Evolutionary conservation across 1,140 invertebrate species (phyloP).

Genomic region (Archivesica marissinica): DNA sequence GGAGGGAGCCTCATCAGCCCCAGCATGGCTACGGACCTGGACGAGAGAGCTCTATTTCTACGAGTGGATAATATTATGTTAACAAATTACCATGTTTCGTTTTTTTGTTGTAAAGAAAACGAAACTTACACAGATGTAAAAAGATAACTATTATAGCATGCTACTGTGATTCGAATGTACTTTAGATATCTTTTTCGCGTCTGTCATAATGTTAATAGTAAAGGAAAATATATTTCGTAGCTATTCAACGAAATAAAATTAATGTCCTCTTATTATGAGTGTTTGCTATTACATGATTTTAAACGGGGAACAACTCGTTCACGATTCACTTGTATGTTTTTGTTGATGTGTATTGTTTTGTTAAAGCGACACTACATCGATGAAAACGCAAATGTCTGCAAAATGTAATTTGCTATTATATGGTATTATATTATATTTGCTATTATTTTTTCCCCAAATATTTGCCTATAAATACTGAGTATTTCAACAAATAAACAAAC

Average conservation of each 20-base stretch:
- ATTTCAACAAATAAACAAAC: not conserved
- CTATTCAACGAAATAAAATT: slow-evolving; percentile 15
- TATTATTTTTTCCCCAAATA: not conserved
- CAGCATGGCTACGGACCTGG: too few relatives aligned
- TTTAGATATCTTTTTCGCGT: not conserved
- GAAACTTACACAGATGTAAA: not conserved
- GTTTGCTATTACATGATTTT: not conserved
- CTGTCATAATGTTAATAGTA: slow-evolving; percentile 14
- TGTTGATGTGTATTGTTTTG: not conserved
- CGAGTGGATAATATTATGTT: too few relatives aligned
- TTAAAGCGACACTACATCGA: too few relatives aligned
- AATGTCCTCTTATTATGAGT: not conserved
- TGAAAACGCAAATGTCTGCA: not conserved
- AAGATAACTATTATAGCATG: slow-evolving; percentile 14
- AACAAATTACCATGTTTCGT: too few relatives aligned
- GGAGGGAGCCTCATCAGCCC: too few relatives aligned
- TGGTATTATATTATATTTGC: not conserved
- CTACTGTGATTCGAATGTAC: not conserved
- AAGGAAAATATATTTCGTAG: not conserved
- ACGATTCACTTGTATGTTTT: slow-evolving; percentile 1
- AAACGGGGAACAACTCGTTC: not conserved
- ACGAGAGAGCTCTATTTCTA: too few relatives aligned
- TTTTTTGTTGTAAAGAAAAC: not conserved
- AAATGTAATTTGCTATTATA: not conserved
- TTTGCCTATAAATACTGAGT: not conserved